Base-by-base conservation (phyloP, 2,113 vertebrate species). In the Solenodon paradoxus region DNA sequence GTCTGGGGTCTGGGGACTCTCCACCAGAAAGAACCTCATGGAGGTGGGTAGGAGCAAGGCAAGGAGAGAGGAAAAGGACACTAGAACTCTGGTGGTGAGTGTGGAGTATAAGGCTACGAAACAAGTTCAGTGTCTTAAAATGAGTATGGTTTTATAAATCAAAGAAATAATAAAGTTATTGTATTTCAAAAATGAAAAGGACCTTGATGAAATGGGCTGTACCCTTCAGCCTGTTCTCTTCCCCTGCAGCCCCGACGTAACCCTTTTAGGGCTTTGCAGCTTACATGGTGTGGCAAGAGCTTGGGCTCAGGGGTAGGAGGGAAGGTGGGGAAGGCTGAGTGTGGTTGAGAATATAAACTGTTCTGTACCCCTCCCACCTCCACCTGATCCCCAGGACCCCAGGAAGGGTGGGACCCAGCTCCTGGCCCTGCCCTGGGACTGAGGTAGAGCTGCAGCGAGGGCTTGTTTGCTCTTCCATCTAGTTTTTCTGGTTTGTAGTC, bases 401-500 rank as follows among this genome's bases (percentile, higher is more conserved):
- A 7, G 61, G 74, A 47, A 24, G 78, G 45, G 35, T 0, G 0
- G 75, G 47, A 32, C 13, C 2, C 40, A 84, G 72, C 38, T 32
- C 94, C 47, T 0, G 15, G 66, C 59, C 64, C 3, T 77, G n/a
- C 47, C 45, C 9, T 77, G 63, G 88, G 40, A 8, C 17, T 55
- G 63, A 69, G 51, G 45, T 61, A 20, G 35, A 40, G 68, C 89
- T 68, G 30, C 26, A 59, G 16, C 1, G 16, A 28, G 42, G n/a
- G 51, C 47, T 84, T 97, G 87, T 96, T 96, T 95, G 35, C 38
- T 96, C 79, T 97, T 69, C n/a, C 19, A 9, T 91, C 96, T 90
- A 0, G 89, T 96, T 96, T 97, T 97, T 97, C 96, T 90, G 90
- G 93, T 97, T 96, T 97, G 87, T 64, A 78, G 49, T 42, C 80